These are phyloP conservation scores for Dugesia japonica DNA, from an alignment of 2,888 invertebrate species.

Conservation along the genomic window DNA sequence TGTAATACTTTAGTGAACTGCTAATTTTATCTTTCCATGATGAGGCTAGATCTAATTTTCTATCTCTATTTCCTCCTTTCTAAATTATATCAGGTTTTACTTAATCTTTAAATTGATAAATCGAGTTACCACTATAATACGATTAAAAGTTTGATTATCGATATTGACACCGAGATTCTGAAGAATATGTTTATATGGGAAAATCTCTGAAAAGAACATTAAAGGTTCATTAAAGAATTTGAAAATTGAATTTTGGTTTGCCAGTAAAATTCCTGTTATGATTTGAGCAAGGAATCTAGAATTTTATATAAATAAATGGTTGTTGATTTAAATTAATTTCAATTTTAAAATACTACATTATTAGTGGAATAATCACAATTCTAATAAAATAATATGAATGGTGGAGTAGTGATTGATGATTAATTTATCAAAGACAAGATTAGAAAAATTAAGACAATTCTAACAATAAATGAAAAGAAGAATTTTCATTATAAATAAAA, in stretches of 20 bases:
- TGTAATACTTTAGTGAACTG: neutral
- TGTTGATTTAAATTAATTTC: no score
- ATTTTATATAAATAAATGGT: no score
- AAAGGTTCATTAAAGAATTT: neutral
- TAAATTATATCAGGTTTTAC: neutral
- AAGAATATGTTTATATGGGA: slow-evolving; percentile 11
- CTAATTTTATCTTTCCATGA: neutral
- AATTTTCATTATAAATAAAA: no score
- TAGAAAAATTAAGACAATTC: no score
- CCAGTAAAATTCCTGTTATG: neutral
- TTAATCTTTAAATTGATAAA: neutral
- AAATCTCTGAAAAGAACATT: neutral
- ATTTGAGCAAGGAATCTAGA: neutral
- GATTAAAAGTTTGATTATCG: neutral
- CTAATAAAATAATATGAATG: no score
- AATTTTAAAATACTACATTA: no score
- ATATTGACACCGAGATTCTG: neutral
- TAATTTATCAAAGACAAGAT: no score
- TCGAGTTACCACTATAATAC: neutral
- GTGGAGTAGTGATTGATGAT: no score
- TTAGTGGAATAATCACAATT: no score
- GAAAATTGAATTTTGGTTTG: neutral
- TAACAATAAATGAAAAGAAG: no score
- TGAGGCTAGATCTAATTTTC: neutral
- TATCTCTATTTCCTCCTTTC: neutral